These are phyloP conservation scores for Mohoua ochrocephala DNA, from an alignment of 2,113 vertebrate species.

Conservation along the genomic window DNA sequence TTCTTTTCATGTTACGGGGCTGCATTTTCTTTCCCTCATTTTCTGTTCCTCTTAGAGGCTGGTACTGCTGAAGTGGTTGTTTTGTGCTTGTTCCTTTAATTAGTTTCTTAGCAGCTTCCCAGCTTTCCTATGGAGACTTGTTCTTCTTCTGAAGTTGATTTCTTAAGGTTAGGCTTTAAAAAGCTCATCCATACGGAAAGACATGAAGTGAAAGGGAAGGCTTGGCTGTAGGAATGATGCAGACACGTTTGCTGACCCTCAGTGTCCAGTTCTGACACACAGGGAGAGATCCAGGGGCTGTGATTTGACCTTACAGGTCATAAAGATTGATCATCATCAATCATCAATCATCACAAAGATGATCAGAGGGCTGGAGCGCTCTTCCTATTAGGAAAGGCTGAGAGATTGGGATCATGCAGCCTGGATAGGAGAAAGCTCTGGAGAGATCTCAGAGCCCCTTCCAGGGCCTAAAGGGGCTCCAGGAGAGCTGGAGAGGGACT, in stretches of 20 bases:
- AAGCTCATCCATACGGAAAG: not conserved
- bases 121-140: conserved; percentile 21
- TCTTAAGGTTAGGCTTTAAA: conserved; percentile 31
- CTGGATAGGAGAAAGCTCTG: not conserved
- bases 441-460: not conserved
- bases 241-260: not conserved
- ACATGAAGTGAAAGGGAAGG: not conserved
- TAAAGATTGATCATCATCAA: not conserved
- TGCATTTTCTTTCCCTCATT: not conserved
- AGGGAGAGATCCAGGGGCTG: not conserved
- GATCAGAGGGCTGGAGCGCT: not conserved
- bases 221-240: not conserved
- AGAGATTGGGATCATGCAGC: not conserved
- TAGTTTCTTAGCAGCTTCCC: conserved; percentile 15
- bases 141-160: conserved; percentile 1
- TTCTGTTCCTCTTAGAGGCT: not conserved
- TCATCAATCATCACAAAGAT: not conserved
- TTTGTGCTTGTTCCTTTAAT: conserved; percentile 39
- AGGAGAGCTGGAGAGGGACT: not conserved
- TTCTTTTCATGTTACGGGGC: not conserved
- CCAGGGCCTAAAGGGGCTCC: not conserved
- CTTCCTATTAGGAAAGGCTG: not conserved
- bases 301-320: not conserved
- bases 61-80: not conserved
- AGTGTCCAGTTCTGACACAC: no score